Percentiles rank a stretch among this genome's conserved stretches.
Conservation (phyloP, 2,888 invertebrate genomes). For the Dexiosoma caninum region DNA sequence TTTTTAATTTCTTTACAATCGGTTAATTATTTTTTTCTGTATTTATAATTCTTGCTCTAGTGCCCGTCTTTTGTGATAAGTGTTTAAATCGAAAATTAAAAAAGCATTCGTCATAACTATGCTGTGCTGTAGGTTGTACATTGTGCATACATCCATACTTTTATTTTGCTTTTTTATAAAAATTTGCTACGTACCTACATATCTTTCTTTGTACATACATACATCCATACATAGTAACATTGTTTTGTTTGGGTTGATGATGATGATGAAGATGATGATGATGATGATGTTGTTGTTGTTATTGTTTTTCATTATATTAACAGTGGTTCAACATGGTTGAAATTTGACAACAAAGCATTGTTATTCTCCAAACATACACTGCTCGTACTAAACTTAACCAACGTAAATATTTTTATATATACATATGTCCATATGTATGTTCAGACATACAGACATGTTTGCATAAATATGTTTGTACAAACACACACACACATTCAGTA, state of each 20-base stretch:
- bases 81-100: too few relatives aligned
- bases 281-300: background rate
- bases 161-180: constrained; percentile 20
- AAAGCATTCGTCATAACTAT: background rate
- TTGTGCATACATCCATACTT: background rate
- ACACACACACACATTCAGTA: too few relatives aligned
- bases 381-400: too few relatives aligned
- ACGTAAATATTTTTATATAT: too few relatives aligned
- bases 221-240: background rate
- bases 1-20: too few relatives aligned
- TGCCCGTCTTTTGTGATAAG: too few relatives aligned
- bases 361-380: background rate
- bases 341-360: constrained; percentile 53
- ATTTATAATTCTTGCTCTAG: too few relatives aligned
- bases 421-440: background rate
- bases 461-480: background rate
- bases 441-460: background rate
- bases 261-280: background rate
- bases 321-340: constrained; percentile 48
- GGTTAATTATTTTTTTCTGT: too few relatives aligned
- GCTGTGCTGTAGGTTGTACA: background rate
- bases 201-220: background rate
- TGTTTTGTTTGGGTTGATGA: background rate
- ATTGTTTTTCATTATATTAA: constrained; percentile 26
- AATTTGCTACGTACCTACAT: constrained; percentile 6